Evolutionary conservation across 1,140 invertebrate species (phyloP).

Genomic region (Brachionus plicatilis): DNA sequence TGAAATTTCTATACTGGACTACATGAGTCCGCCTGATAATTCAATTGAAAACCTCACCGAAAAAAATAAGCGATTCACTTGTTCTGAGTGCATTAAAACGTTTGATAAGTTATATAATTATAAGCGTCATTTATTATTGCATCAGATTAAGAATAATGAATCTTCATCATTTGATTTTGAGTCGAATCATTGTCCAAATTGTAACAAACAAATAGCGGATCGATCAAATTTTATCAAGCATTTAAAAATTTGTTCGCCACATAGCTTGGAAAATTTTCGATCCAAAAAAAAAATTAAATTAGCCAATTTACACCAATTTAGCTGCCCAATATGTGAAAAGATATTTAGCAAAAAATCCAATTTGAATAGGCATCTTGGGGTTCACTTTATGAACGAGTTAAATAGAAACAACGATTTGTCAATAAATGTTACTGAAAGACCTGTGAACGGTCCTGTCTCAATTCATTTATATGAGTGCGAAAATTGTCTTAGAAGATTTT

Average conservation of each 20-base stretch:
- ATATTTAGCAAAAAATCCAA: background rate
- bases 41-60: background rate
- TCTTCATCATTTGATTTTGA: background rate
- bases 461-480: background rate
- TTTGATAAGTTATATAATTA: constrained; percentile 4
- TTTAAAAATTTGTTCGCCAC: background rate
- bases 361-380: background rate
- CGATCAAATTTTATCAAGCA: constrained; percentile 4
- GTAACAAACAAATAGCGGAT: background rate
- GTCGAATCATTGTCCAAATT: background rate
- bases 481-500: background rate
- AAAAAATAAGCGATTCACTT: background rate
- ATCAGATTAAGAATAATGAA: background rate
- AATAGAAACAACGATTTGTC: background rate
- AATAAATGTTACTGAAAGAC: no score
- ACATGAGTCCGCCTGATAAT: background rate
- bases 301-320: background rate
- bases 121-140: background rate
- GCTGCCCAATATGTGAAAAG: background rate
- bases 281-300: background rate
- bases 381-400: background rate
- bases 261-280: background rate
- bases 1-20: background rate
- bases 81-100: background rate
- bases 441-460: background rate